Evolutionary conservation across 2,797 vertebrate genomes (phyloP).

Genomic region (Trichosurus vulpecula): DNA sequence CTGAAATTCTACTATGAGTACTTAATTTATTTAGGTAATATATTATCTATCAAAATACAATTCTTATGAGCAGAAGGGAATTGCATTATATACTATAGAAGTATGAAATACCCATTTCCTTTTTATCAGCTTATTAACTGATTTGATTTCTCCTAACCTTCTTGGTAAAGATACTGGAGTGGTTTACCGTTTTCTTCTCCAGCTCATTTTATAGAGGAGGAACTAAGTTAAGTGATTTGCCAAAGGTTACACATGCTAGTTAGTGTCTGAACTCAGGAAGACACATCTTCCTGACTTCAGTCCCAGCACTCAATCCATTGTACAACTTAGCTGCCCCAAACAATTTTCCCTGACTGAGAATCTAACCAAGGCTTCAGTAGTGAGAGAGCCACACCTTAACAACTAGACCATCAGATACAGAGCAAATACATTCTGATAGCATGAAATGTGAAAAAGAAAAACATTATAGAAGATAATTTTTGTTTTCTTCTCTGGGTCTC

Average conservation of each 20-base stretch:
- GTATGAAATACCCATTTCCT: background rate
- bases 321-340: background rate
- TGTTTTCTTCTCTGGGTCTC: background rate
- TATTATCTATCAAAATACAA: background rate
- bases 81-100: background rate
- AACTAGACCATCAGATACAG: background rate
- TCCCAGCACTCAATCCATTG: too few relatives aligned
- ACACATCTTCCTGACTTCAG: background rate
- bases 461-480: background rate
- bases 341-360: background rate
- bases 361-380: background rate
- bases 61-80: background rate
- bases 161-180: background rate
- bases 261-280: background rate
- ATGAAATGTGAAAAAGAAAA: background rate
- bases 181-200: background rate
- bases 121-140: background rate
- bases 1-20: too few relatives aligned
- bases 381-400: background rate
- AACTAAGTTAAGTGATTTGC: background rate
- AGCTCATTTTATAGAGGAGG: background rate
- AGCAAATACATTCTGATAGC: background rate
- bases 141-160: background rate
- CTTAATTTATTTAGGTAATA: too few relatives aligned
- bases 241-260: background rate